Conservation (phyloP, 2,797 vertebrate species). For the Orestias chungarensis region DNA sequence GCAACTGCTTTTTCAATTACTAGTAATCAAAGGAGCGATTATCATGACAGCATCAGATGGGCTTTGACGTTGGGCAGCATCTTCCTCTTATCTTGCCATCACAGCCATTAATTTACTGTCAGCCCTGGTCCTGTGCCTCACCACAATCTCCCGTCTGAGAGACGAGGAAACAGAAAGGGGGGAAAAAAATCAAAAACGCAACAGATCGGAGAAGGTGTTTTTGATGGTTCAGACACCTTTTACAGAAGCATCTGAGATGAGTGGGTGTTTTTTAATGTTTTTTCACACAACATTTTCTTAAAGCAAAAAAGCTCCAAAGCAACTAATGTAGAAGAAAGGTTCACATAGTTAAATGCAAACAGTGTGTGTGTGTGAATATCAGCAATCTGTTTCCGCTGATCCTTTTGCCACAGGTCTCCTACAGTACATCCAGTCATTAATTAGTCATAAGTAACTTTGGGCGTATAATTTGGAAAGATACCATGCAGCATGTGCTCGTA, state of each 20-base stretch:
- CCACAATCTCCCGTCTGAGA: slow-evolving; percentile 75
- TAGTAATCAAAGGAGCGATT: slow-evolving; percentile 73
- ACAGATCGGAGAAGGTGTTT: slow-evolving; percentile 37
- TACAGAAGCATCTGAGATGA: slow-evolving; percentile 38
- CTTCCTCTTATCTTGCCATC: slow-evolving; percentile 78
- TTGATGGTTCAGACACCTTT: slow-evolving; percentile 48
- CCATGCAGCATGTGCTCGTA: slow-evolving; percentile 48
- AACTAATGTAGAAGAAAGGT: slow-evolving; percentile 31
- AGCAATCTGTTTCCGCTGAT: slow-evolving; percentile 47
- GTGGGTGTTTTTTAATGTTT: slow-evolving; percentile 28
- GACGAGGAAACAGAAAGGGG: slow-evolving; percentile 70
- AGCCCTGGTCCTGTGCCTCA: slow-evolving; percentile 69
- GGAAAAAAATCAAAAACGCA: slow-evolving; percentile 29
- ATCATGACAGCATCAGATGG: slow-evolving; percentile 72
- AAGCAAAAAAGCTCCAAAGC: slow-evolving; percentile 32
- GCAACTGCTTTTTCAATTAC: slow-evolving; percentile 74
- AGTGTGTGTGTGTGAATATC: slow-evolving; percentile 35
- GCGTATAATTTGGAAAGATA: slow-evolving; percentile 36
- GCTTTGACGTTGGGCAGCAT: slow-evolving; percentile 78
- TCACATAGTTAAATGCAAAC: slow-evolving; percentile 11
- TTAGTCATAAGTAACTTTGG: slow-evolving; percentile 59
- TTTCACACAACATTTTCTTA: slow-evolving; percentile 20
- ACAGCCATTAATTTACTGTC: slow-evolving; percentile 84
- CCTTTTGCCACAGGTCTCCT: slow-evolving; percentile 45
- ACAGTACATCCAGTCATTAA: slow-evolving; percentile 45